Evolutionary conservation across 2,113 vertebrate species (phyloP).

Genomic region (Jaculus jaculus): DNA sequence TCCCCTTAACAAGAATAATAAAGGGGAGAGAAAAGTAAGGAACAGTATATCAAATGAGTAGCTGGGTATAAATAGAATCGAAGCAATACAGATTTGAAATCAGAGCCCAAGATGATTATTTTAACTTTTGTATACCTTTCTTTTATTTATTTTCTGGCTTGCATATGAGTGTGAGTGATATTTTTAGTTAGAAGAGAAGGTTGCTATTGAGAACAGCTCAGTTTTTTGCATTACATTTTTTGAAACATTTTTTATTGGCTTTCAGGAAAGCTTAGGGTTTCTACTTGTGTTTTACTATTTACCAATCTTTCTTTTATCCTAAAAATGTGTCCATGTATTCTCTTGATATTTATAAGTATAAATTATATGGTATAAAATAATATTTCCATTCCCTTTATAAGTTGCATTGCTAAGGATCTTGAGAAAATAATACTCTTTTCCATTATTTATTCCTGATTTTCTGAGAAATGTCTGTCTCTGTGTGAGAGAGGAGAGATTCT

Average conservation of each 20-base stretch:
- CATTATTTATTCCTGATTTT: slow-evolving; percentile 38
- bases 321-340: background rate
- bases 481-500: background rate
- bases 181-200: background rate
- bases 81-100: background rate
- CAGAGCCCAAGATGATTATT: background rate
- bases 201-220: background rate
- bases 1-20: background rate
- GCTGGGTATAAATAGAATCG: background rate
- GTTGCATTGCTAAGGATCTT: background rate
- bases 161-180: background rate
- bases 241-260: background rate
- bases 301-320: background rate
- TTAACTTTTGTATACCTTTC: background rate
- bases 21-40: background rate
- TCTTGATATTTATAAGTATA: background rate
- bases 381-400: background rate
- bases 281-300: background rate
- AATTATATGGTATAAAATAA: background rate
- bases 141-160: background rate
- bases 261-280: background rate
- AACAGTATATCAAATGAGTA: background rate
- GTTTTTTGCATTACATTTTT: slow-evolving; percentile 16
- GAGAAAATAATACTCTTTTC: background rate
- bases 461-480: background rate